Evolutionary conservation across 2,888 invertebrate genomes (phyloP).

Genomic region (Oligia fasciuncula): DNA sequence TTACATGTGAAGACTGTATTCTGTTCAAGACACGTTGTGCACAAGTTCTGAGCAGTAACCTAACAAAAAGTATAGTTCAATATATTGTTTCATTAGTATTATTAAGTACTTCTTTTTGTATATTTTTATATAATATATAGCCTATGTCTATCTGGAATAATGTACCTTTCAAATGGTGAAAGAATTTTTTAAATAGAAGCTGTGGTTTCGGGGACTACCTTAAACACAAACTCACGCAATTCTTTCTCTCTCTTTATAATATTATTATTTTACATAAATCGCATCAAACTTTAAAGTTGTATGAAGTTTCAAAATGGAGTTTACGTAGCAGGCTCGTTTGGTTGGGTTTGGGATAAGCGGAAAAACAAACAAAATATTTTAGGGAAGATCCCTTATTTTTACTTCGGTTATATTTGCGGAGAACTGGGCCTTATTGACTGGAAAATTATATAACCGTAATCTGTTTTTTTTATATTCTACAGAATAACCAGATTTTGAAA

Average conservation of each 20-base stretch:
- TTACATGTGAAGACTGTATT: neutral
- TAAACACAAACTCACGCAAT: neutral
- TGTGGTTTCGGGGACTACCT: neutral
- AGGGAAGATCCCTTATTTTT: conserved; percentile 4
- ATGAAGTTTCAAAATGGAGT: conserved; percentile 43
- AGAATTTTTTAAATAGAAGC: neutral
- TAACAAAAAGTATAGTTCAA: neutral
- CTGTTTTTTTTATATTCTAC: neutral
- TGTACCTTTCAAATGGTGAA: neutral
- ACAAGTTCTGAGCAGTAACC: neutral
- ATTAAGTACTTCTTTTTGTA: neutral
- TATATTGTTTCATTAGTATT: neutral
- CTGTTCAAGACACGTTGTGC: neutral
- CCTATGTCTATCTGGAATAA: neutral
- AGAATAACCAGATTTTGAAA: neutral
- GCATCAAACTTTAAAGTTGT: conserved; percentile 39
- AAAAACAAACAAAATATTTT: conserved; percentile 45
- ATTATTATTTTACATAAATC: conserved; percentile 9
- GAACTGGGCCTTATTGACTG: conserved; percentile 18
- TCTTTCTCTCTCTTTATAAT: neutral
- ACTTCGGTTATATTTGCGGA: conserved; percentile 12
- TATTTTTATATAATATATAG: neutral
- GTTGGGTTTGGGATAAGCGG: conserved; percentile 23
- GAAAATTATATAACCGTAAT: conserved; percentile 12
- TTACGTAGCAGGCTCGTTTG: conserved; percentile 30